These are phyloP conservation scores for Ptilonorhynchus violaceus DNA, from an alignment of 2,113 vertebrate genomes.

Conservation along the genomic window DNA sequence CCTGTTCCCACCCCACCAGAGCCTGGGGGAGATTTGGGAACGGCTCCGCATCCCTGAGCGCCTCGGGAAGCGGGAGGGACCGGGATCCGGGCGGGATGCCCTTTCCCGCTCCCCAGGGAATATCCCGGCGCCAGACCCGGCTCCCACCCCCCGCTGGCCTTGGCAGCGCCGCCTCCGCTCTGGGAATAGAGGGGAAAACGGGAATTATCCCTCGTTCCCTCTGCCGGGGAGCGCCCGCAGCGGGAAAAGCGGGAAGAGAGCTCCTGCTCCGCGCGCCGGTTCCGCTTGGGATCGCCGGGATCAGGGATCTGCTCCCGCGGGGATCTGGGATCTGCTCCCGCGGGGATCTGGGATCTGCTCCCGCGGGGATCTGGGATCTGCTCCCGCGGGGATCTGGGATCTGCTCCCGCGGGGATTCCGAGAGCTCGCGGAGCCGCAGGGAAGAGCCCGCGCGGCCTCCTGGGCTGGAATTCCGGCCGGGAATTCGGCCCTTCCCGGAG, in stretches of 20 bases:
- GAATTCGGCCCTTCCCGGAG: no score
- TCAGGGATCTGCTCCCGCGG: no score
- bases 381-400: no score
- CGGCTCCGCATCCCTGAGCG: neutral
- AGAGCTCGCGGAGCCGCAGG: neutral
- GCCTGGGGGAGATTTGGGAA: neutral
- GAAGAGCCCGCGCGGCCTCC: neutral
- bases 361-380: no score
- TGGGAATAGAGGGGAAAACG: neutral
- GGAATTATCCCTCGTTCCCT: neutral
- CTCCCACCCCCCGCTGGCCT: neutral
- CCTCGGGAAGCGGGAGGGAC: rapidly evolving
- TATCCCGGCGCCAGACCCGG: neutral
- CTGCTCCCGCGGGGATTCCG: no score
- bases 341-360: no score
- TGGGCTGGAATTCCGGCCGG: rapidly evolving
- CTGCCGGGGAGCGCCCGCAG: neutral
- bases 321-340: no score
- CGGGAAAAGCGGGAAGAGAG: rapidly evolving
- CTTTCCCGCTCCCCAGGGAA: neutral
- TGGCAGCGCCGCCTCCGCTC: rapidly evolving
- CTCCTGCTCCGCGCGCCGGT: rapidly evolving
- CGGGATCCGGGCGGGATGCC: neutral
- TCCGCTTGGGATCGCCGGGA: no score
- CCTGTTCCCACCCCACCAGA: neutral